Conservation (phyloP, 2,113 vertebrate genomes). For the Corythoichthys intestinalis region DNA sequence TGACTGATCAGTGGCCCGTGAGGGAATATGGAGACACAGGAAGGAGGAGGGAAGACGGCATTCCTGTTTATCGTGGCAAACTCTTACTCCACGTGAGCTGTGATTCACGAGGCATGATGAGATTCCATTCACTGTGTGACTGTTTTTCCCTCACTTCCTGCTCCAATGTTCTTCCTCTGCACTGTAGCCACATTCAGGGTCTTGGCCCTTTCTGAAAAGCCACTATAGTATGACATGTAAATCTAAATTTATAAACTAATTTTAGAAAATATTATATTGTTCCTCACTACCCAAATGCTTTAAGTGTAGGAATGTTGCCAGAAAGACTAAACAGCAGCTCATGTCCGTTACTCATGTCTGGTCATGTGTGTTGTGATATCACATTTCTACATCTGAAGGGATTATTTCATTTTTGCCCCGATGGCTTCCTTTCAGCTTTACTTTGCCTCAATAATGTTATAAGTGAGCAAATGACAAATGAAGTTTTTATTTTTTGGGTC, state of each 20-base stretch:
- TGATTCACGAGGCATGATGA: conserved; percentile 45
- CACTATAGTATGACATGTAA: conserved; percentile 25
- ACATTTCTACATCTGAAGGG: conserved; percentile 4
- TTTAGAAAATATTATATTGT: conserved; percentile 31
- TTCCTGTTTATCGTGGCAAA: conserved; percentile 40
- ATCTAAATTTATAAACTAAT: not conserved
- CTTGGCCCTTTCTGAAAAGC: conserved; percentile 25
- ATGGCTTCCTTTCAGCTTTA: not conserved
- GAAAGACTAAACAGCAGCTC: conserved; percentile 20
- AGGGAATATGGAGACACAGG: conserved; percentile 15
- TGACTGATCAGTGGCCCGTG: conserved; percentile 31
- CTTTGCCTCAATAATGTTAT: not conserved
- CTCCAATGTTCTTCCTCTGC: conserved; percentile 45
- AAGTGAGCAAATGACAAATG: not conserved
- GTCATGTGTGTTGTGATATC: conserved; percentile 9
- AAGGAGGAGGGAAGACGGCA: not conserved
- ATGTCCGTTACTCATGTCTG: conserved; percentile 11
- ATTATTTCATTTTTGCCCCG: not conserved
- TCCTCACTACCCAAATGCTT: conserved; percentile 6
- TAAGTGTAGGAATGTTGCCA: conserved; percentile 25
- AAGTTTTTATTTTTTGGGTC: not conserved
- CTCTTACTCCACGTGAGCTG: conserved; percentile 48
- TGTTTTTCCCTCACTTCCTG: not conserved
- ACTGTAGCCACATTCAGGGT: conserved; percentile 17
- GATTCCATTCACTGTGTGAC: conserved; percentile 9